Conservation (phyloP, 2,113 vertebrate species). For the Terrapene triunguis region DNA sequence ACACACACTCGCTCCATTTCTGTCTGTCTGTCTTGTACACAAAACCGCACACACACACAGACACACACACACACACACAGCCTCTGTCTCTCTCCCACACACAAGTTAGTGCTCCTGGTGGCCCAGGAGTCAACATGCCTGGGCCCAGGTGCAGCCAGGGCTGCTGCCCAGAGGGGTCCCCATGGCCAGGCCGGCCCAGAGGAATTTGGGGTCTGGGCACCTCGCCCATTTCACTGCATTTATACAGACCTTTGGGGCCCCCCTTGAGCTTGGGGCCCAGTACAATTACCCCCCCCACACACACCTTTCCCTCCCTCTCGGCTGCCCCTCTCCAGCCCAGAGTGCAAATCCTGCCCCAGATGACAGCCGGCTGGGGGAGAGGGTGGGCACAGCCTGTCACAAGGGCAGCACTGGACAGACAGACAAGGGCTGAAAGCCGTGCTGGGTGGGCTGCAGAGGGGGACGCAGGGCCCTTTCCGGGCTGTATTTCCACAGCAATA, state of each 20-base stretch:
- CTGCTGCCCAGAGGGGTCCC: neutral
- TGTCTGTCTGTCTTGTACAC: neutral
- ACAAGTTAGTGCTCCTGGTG: too few species aligned
- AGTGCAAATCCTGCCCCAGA: neutral
- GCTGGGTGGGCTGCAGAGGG: neutral
- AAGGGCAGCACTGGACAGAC: neutral
- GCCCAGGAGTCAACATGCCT: too few species aligned
- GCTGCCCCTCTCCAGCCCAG: neutral
- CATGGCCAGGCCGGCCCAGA: neutral
- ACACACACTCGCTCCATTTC: neutral
- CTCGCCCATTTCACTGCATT: too few species aligned
- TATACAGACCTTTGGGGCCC: neutral
- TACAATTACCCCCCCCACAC: neutral
- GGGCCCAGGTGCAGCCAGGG: neutral
- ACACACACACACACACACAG: neutral
- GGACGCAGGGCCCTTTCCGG: neutral
- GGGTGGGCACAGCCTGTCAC: neutral
- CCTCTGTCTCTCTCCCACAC: too few species aligned
- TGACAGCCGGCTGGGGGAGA: neutral
- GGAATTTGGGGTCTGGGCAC: neutral
- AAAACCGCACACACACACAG: too few species aligned
- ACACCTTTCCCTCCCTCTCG: too few species aligned
- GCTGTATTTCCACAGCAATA: neutral
- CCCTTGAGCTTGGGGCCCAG: neutral
- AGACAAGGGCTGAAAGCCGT: neutral